phyloP scores from a whole-genome alignment of 2,888 invertebrate species.

The Apantesis nais region DNA sequence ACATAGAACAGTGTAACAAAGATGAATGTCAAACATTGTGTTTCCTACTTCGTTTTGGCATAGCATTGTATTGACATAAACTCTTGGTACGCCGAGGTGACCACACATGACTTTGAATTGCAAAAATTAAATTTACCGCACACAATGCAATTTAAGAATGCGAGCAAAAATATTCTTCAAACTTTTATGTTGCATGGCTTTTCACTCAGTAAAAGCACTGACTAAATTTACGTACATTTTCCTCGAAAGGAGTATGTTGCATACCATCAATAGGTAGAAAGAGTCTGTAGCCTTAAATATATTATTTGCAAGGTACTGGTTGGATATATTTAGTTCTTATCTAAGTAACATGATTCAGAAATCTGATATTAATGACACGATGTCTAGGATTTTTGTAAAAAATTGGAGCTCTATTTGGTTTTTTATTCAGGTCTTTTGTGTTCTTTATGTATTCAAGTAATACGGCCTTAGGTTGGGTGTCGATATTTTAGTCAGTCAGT shows the following conservation, averaged over 20 bases:
- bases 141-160: conserved; percentile 43
- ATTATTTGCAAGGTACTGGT: too few relatives aligned
- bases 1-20: conserved; percentile 6
- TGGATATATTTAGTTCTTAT: too few relatives aligned
- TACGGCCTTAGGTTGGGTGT: too few relatives aligned
- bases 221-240: conserved; percentile 48
- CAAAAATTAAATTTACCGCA: conserved; percentile 54
- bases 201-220: conserved; percentile 38
- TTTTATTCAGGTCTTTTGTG: too few relatives aligned
- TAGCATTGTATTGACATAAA: conserved; percentile 35
- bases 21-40: conserved; percentile 13
- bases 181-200: conserved; percentile 41
- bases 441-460: too few relatives aligned
- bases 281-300: conserved; percentile 17
- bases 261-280: conserved; percentile 42
- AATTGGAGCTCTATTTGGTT: too few relatives aligned
- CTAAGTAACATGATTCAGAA: too few relatives aligned
- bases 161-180: conserved; percentile 41
- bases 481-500: too few relatives aligned
- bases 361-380: too few relatives aligned
- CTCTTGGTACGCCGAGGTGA: conserved; percentile 38
- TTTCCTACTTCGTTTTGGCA: not conserved
- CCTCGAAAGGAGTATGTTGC: conserved; percentile 35
- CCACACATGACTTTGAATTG: conserved; percentile 42
- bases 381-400: not conserved